A percentile compares a stretch with the other conserved stretches of the same genome.
Conservation (phyloP, 2,113 vertebrate genomes). For the Heterocephalus glaber region DNA sequence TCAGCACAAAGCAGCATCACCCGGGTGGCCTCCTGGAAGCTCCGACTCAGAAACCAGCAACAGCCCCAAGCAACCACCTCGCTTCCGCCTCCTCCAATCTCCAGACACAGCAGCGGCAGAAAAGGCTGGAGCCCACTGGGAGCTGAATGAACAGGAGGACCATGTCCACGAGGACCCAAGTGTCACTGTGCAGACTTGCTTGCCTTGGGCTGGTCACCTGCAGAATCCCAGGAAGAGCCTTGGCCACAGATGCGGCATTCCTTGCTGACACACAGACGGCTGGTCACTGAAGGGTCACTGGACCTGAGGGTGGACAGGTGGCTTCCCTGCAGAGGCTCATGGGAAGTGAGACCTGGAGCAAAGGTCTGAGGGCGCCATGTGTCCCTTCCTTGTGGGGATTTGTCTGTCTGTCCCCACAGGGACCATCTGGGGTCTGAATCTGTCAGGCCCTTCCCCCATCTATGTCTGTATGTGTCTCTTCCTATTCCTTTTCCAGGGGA, state of each 20-base stretch:
- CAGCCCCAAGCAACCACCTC: not conserved
- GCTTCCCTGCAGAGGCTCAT: fast-evolving
- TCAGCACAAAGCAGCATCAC: not conserved
- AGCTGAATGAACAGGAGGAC: not conserved
- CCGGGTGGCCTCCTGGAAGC: not conserved
- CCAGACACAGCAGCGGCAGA: not conserved
- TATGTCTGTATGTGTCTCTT: not conserved
- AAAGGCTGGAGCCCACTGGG: fast-evolving
- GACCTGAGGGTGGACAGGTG: not conserved
- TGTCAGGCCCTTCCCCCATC: not conserved
- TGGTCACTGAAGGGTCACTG: not conserved
- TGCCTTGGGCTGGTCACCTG: not conserved
- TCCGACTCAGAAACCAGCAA: no score
- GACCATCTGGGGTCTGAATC: not conserved
- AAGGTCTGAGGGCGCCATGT: fast-evolving
- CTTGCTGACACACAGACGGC: not conserved
- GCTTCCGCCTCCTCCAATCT: not conserved
- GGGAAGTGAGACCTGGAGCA: not conserved
- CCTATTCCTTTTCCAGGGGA: not conserved
- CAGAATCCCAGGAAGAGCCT: no score
- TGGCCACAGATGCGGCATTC: not conserved
- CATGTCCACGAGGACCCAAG: fast-evolving
- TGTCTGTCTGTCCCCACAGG: not conserved
- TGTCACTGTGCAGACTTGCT: not conserved
- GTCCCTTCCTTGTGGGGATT: not conserved